Percentiles rank a stretch among this genome's conserved stretches.
These are phyloP conservation scores for Campoplex capitator DNA, from an alignment of 2,888 invertebrate genomes.

Conservation along the genomic window DNA sequence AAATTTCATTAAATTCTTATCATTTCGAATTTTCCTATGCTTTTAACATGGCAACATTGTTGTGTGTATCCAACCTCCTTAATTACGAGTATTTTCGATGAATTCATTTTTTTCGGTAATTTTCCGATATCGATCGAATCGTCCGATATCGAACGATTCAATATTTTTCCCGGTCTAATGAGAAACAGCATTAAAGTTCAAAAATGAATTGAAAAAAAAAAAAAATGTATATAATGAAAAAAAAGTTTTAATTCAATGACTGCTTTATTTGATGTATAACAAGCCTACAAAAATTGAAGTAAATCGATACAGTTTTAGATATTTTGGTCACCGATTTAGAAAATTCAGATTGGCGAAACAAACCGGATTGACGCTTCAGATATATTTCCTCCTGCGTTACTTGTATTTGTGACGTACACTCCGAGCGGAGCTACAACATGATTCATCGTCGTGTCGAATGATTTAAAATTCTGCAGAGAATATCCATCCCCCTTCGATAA, in stretches of 20 bases:
- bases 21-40: no score
- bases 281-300: constrained; percentile 18
- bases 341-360: background rate
- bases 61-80: no score
- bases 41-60: no score
- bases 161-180: background rate
- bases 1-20: no score
- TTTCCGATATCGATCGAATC: background rate
- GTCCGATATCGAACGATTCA: background rate
- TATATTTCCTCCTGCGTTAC: background rate
- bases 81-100: background rate
- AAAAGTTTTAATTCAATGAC: constrained; percentile 19
- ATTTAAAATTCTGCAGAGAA: background rate
- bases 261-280: constrained; percentile 12
- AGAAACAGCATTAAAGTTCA: no score
- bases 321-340: background rate
- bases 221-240: no score
- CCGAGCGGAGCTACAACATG: background rate
- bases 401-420: background rate
- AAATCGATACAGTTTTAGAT: constrained; percentile 3
- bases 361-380: background rate
- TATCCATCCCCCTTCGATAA: background rate
- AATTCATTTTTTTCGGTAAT: background rate
- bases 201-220: background rate
- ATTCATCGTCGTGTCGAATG: background rate